phyloP scores from a whole-genome alignment of 53 echinoderm and acorn worm genomes.

The Stichopus horrens region DNA sequence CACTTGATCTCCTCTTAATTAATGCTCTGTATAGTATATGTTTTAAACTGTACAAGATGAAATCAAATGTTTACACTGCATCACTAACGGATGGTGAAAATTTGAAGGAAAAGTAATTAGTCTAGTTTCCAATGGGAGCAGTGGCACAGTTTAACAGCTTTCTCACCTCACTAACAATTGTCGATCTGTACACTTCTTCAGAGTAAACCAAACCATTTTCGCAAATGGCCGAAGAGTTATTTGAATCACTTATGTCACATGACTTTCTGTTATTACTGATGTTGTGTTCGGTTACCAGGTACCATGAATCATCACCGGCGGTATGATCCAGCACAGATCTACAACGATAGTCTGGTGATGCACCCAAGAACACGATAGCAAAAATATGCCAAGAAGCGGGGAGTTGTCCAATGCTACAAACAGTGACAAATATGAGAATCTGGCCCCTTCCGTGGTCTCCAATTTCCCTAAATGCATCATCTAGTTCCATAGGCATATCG shows the following conservation, averaged over 20 bases:
- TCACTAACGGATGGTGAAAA: no score
- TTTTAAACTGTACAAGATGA: no score
- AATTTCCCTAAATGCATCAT: slow-evolving; percentile 62
- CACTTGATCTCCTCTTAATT: no score
- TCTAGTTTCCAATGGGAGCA: no score
- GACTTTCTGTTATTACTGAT: neutral
- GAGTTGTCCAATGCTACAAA: slow-evolving; percentile 75
- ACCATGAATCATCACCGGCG: neutral
- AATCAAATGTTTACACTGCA: no score
- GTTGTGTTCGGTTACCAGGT: slow-evolving; percentile 26
- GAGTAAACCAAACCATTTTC: slow-evolving; percentile 73
- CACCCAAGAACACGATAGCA: slow-evolving; percentile 78
- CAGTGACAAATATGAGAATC: slow-evolving; percentile 65
- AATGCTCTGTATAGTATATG: no score
- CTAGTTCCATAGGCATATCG: slow-evolving; percentile 61
- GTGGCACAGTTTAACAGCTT: no score
- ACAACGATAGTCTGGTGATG: slow-evolving; percentile 69
- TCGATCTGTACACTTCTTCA: slow-evolving; percentile 56
- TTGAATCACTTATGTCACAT: slow-evolving; percentile 53
- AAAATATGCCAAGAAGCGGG: slow-evolving; percentile 86
- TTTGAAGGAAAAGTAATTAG: no score
- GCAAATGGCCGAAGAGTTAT: slow-evolving; percentile 61
- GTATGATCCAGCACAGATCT: neutral
- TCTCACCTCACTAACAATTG: slow-evolving; percentile 78
- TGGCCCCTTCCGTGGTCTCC: slow-evolving; percentile 81